Evolutionary conservation across 53 echinoderm and acorn worm species (phyloP), one percentile per base, ranked within the genome.

Genomic region (Holothuria scabra): DNA sequence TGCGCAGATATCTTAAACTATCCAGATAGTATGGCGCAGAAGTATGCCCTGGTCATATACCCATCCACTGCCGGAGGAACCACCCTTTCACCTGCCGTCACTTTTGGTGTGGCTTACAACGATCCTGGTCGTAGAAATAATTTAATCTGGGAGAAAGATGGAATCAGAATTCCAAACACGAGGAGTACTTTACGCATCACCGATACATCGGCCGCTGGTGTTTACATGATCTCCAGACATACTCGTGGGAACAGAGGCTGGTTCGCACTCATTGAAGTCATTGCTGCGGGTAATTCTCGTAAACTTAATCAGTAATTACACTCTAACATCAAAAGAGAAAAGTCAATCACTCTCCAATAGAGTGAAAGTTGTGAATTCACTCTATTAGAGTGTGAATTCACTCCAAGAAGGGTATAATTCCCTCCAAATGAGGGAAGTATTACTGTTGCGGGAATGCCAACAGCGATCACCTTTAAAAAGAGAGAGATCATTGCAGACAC

Each of bases 181-280:
- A 23, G 5, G 46, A 48, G 18, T 2, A 75, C 75, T 21, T 10
- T 75, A 13, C 19, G 26, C 12, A 75, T n/a, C 46, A 46, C 49
- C 3, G 26, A 23, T 20, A 52, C 52, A 52, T 14, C 52, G 0
- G 22, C 20, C 9, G 75, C 75, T 6, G 75, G 75, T 4, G 55
- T 75, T 55, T 75, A 75, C 26, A 22, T 48, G 11, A 44, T 75
- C 75, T 75, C 75, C 11, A 21, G 75, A n/a, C 13, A 5, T 75
- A 24, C n/a, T 46, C 75, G 75, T 3, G n/a, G 75, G 18, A 52
- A 52, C 22, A 75, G 28, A 28, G 44, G 24, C 20, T 23, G 44
- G 24, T 75, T 75, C 18, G 13, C 75, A n/a, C 22, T 75, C 23
- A 46, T 75, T 10, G 56, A 75, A 18, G 24, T 75, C 46, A 75